Evolutionary conservation across 2,888 invertebrate species (phyloP).

Genomic region (Chromoteleia sp.): DNA sequence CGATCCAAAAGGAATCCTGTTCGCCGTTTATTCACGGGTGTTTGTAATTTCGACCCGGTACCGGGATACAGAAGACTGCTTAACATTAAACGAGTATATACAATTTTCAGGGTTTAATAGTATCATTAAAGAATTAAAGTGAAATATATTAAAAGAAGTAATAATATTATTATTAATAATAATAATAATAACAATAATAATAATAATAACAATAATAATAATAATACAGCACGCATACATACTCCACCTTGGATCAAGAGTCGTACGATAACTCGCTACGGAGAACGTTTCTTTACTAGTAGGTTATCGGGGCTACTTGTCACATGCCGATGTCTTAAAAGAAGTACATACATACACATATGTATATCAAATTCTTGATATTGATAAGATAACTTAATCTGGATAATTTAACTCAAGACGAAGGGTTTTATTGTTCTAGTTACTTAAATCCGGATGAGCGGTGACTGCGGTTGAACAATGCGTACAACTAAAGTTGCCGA

Average conservation of each 20-base stretch:
- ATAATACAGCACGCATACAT: not conserved
- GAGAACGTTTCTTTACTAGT: not conserved
- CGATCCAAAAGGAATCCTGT: conserved; percentile 9
- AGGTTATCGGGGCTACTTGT: not conserved
- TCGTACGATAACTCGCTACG: not conserved
- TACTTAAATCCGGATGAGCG: not conserved
- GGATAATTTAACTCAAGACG: not conserved
- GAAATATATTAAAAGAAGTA: conserved; percentile 6
- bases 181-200: not conserved
- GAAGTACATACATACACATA: conserved; percentile 1
- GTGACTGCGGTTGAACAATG: not conserved
- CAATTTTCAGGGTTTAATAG: conserved; percentile 59
- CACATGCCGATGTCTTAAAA: conserved; percentile 3
- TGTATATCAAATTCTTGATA: conserved; percentile 3
- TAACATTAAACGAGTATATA: conserved; percentile 39
- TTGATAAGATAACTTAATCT: conserved; percentile 1
- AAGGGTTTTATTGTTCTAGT: not conserved
- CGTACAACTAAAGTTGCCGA: conserved; percentile 3
- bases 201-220: conserved; percentile 2
- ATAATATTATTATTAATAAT: not conserved
- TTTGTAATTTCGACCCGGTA: conserved; percentile 37
- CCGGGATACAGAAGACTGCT: conserved; percentile 56
- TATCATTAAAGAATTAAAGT: conserved; percentile 39
- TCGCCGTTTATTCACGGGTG: conserved; percentile 23
- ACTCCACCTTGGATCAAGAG: conserved; percentile 21